Percentiles rank a stretch among this genome's conserved stretches.
These are phyloP conservation scores for Antheraea assamensis DNA, from an alignment of 2,888 invertebrate genomes.

Conservation along the genomic window DNA sequence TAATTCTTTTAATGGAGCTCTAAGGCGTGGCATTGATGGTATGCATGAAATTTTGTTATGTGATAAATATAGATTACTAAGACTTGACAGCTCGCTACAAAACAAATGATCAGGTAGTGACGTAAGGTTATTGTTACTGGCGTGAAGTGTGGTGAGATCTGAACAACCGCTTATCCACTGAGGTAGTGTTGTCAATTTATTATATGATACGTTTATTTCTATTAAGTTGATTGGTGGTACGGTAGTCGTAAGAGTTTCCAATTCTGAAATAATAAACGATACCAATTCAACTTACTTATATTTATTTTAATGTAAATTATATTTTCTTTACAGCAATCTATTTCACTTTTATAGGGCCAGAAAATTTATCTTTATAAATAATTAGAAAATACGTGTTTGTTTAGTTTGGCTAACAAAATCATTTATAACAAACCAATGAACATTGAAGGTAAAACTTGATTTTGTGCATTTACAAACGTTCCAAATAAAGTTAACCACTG, in stretches of 20 bases:
- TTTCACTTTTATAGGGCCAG: background rate
- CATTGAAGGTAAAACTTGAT: background rate
- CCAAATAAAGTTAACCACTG: background rate
- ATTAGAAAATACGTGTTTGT: background rate
- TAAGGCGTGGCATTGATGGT: slow-evolving; percentile 85
- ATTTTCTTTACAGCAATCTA: background rate
- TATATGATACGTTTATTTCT: slow-evolving; percentile 90
- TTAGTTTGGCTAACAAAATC: background rate
- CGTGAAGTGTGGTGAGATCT: slow-evolving; percentile 87
- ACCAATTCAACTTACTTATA: too few relatives aligned
- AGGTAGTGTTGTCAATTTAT: slow-evolving; percentile 87
- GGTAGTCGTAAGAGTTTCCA: slow-evolving; percentile 86
- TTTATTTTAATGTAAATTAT: background rate
- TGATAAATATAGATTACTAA: slow-evolving; percentile 88
- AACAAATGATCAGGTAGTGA: slow-evolving; percentile 88
- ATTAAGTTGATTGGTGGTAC: slow-evolving; percentile 87
- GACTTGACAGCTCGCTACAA: slow-evolving; percentile 87
- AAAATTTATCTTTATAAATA: background rate
- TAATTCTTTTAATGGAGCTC: slow-evolving; percentile 86
- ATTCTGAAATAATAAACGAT: slow-evolving; percentile 78
- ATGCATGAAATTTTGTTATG: slow-evolving; percentile 89
- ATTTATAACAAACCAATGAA: background rate
- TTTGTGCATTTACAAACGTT: too few relatives aligned
- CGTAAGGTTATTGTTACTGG: slow-evolving; percentile 87
- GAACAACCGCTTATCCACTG: slow-evolving; percentile 90